Base-by-base conservation (phyloP, 2,113 vertebrate genomes). In the Corvus cornix region DNA sequence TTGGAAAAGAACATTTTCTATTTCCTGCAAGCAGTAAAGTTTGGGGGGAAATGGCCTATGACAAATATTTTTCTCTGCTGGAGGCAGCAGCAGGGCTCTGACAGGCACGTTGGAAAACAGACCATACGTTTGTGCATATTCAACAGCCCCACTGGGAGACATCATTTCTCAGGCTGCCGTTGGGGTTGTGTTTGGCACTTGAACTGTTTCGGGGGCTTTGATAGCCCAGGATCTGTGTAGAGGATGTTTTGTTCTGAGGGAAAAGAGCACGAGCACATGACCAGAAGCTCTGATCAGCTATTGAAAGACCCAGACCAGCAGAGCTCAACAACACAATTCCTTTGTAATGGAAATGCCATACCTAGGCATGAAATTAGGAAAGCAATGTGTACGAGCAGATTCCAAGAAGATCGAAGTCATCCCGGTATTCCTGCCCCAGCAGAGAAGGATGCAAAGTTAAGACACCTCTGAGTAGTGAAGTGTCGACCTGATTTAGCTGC, bases 71-170 rank as follows among this genome's bases (percentile, higher is more conserved):
- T 31, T 86, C 96, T 91, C 93, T 92, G 95, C 89, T 95, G 94
- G 96, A 93, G 90, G 93, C 89, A 95, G 89, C 94, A 95, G 96
- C 95, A 52, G 89, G 93, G 89, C 72, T 97, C 91, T 87, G 91
- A 89, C 73, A 95, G 91, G 84, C 91, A 87, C 3, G 7, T 3
- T 75, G 91, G 94, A 94, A 96, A 94, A 96, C 94, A 97, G 89
- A 92, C 74, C 89, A 75, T 78, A 95, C 64, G 10, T 92, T 77
- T 94, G 95, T 96, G 87, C 89, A 91, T 91, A 87, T 91, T 87
- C 94, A 92, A 89, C 87, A 95, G 86, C 80, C 80, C 95, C 80
- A 86, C 52, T 75, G 95, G 94, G 94, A 96, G 12, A 87, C 94
- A 75, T 95, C 39, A 92, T 89, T 95, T 51, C 93, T 95, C 80